Evolutionary conservation across 2,797 vertebrate genomes (phyloP), one percentile per base, ranked within the genome.

Genomic region (Rhinichthys osculus): DNA sequence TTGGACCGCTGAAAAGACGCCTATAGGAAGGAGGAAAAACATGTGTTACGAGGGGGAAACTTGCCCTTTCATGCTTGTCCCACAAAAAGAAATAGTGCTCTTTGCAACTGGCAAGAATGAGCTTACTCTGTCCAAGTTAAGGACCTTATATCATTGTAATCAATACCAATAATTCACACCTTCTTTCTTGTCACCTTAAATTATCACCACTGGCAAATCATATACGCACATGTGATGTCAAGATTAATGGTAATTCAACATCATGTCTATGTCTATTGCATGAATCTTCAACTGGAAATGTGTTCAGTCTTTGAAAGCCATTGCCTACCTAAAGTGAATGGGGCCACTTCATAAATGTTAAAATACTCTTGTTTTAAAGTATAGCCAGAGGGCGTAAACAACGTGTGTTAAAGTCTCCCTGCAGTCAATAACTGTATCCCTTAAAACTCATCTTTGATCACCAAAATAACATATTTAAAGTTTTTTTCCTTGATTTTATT

Each of bases 1-100:
- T 98, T 99, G 78, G 98, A 99, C 74, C 98, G 96, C 82, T 99
- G 98, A 90, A 99, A 99, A 38, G 98, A 98, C 66, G 98, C 96
- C 98, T 99, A 89, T 1, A 50, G 33, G 33, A 69, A 81, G 23
- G 85, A 54, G n/a, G n/a, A 47, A 47, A 67, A 52, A 9, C 50
- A 42, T 33, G 13, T 42, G 7, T 59, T 52, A 52, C 1, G 17
- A 2, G 9, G 2, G 5, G 47, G 27, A 11, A 21, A 21, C 66
- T 1, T 78, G 42, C 62, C 66, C 77, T 78, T 81, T 84, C 57
- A 78, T 72, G 72, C n/a, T 16, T 54, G 72, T 35, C 64, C 78
- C 73, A 79, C 74, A 73, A 40, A 76, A 27, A 78, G 82, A 80
- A 35, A 38, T 13, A 57, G 27, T n/a, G 27, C 71, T 86, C 33